A percentile compares a stretch with the other conserved stretches of the same genome.
Conservation (phyloP, 2,888 invertebrate species). For the Apoda limacodes region DNA sequence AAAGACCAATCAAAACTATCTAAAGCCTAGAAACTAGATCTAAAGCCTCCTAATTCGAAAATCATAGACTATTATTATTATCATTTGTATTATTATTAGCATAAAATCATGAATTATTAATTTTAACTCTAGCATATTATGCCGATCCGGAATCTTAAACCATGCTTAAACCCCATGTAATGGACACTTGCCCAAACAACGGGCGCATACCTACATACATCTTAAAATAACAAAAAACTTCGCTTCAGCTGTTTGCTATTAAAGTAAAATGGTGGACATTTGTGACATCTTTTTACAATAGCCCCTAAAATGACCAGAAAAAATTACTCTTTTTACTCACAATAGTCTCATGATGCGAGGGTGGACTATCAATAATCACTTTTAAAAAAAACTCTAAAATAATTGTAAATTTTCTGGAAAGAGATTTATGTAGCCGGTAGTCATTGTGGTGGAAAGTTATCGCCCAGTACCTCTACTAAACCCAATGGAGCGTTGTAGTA, state of each 20-base stretch:
- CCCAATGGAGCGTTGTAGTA: too few relatives aligned
- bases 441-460: constrained; percentile 56
- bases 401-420: constrained; percentile 58
- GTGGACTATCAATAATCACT: constrained; percentile 60
- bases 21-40: too few relatives aligned
- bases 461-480: too few relatives aligned
- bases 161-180: too few relatives aligned
- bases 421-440: constrained; percentile 61
- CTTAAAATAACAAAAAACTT: constrained; percentile 8
- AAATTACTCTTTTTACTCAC: constrained; percentile 53
- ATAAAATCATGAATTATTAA: too few relatives aligned
- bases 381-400: constrained; percentile 51
- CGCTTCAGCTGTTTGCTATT: constrained; percentile 54
- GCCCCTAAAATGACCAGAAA: constrained; percentile 61
- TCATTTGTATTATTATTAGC: too few relatives aligned
- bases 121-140: too few relatives aligned
- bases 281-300: constrained; percentile 58
- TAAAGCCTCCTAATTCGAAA: too few relatives aligned
- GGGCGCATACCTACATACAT: not conserved
- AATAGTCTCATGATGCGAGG: constrained; percentile 55
- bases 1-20: too few relatives aligned
- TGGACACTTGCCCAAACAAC: not conserved
- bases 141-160: too few relatives aligned
- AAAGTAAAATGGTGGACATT: constrained; percentile 50
- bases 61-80: too few relatives aligned